A percentile compares a stretch with the other conserved stretches of the same genome.
Conservation (phyloP, 2,113 vertebrate genomes). For the Danionella cerebrum region DNA sequence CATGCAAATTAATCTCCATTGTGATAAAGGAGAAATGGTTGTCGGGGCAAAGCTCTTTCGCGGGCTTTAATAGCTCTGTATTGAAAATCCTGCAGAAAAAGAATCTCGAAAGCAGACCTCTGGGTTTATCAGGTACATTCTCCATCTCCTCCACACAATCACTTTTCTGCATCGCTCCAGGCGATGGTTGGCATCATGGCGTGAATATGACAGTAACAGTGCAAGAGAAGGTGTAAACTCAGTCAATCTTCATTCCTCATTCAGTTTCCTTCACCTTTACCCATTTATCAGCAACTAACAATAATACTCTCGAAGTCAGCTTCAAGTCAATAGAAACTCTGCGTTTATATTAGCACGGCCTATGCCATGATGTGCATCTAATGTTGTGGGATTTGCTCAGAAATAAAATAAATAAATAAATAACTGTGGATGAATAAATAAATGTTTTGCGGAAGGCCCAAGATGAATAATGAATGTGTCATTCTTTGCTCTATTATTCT, state of each 20-base stretch:
- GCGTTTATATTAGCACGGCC: background rate
- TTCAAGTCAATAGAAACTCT: background rate
- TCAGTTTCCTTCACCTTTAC: background rate
- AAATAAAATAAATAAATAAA: slow-evolving; percentile 45
- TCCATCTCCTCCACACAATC: background rate
- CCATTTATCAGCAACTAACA: background rate
- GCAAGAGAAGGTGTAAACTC: background rate
- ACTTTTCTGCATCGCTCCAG: slow-evolving; percentile 4
- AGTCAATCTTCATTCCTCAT: slow-evolving; percentile 9
- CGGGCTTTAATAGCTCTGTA: slow-evolving; percentile 18
- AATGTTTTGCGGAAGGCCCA: slow-evolving; percentile 37
- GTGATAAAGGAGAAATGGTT: slow-evolving; percentile 37
- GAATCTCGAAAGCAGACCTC: slow-evolving; percentile 13
- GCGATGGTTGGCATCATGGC: background rate
- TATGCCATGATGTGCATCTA: slow-evolving; percentile 5
- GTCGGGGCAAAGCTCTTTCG: slow-evolving; percentile 38
- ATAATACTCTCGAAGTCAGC: background rate
- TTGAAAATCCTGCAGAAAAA: slow-evolving; percentile 1
- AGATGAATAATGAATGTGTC: slow-evolving; percentile 54
- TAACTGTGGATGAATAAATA: slow-evolving; percentile 38
- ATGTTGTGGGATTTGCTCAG: slow-evolving; percentile 20
- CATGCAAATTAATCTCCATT: slow-evolving; percentile 43
- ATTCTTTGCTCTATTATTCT: slow-evolving; percentile 48
- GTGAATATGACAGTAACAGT: background rate
- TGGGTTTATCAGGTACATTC: background rate